Conservation (phyloP, 2,888 invertebrate genomes). For the Polymixis lichenea region DNA sequence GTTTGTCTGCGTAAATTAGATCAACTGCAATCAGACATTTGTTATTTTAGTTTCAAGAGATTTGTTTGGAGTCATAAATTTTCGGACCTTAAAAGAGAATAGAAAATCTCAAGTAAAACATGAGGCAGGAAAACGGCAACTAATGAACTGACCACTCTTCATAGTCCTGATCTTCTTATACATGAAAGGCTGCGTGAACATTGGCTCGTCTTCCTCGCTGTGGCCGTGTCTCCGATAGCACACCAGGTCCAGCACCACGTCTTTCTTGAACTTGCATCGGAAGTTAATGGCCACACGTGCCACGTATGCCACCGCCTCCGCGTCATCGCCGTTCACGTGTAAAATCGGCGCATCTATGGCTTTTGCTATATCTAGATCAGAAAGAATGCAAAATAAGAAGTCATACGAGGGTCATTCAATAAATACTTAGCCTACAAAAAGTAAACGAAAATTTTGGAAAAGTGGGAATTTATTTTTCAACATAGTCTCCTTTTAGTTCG, state of each 20-base stretch:
- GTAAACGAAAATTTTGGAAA: too few species aligned
- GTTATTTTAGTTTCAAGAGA: background rate
- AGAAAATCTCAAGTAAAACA: background rate
- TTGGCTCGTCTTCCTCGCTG: slow-evolving; percentile 98
- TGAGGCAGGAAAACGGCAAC: background rate
- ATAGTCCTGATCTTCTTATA: slow-evolving; percentile 95
- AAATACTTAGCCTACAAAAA: too few species aligned
- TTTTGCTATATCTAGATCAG: slow-evolving; percentile 93
- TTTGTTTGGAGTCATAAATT: background rate
- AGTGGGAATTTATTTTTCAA: too few species aligned
- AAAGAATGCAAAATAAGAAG: background rate
- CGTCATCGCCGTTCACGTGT: slow-evolving; percentile 98
- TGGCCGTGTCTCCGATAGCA: slow-evolving; percentile 97
- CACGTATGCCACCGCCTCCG: slow-evolving; percentile 97
- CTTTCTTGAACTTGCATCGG: slow-evolving; percentile 96
- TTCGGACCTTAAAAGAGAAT: background rate
- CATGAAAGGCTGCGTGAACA: slow-evolving; percentile 98
- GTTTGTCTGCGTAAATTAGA: slow-evolving; percentile 93
- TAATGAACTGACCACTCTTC: slow-evolving; percentile 82
- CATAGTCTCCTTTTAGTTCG: too few species aligned
- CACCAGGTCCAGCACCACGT: slow-evolving; percentile 96
- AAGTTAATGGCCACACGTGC: slow-evolving; percentile 97
- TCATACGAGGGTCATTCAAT: too few species aligned
- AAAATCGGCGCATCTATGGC: slow-evolving; percentile 98
- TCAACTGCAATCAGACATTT: slow-evolving; percentile 86